Base-by-base conservation (phyloP, 2,888 invertebrate genomes). In the Idaea straminata region DNA sequence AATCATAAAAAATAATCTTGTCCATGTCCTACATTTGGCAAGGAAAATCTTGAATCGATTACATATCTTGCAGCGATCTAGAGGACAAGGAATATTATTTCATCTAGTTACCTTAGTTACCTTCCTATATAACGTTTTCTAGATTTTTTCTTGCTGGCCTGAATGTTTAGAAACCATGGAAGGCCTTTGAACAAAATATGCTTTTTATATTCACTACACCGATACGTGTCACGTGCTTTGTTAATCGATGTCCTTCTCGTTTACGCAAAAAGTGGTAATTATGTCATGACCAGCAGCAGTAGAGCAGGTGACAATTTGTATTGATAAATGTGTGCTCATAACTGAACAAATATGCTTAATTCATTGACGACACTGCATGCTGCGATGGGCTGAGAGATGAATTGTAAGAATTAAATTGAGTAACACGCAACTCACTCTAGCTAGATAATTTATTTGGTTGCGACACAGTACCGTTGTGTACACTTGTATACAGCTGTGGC, bases 341-440 rank as follows among this genome's bases (percentile, higher is more conserved):
- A 58, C 58, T 16, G 58, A 47, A 47, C 47, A 47, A 47, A 47
- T 47, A 47, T 47, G 10, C 62, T 67, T 58, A 58, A 59, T 59
- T n/a, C 5, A 60, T 62, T 15, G 15, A 59, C 64, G 66, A 69
- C 69, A 72, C 69, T 62, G 61, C 67, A 62, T 66, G 65, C 63
- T 65, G 71, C 74, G 74, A 72, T 74, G 72, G 70, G 69, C 72
- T 71, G 71, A 63, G 74, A 71, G 75, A 78, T 85, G 78, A 84
- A 89, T 87, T 87, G 89, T 77, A 78, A 71, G 82, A 83, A 88
- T 85, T 85, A 78, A 84, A 86, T 82, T 79, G 88, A 80, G 81
- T 82, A 25, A 81, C 80, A 84, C 81, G 83, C 86, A 73, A 72
- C 74, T 82, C 80, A 74, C 79, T 84, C 82, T 77, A 70, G 67